Conservation (phyloP, 2,888 invertebrate genomes). For the Eupithecia abbreviata region DNA sequence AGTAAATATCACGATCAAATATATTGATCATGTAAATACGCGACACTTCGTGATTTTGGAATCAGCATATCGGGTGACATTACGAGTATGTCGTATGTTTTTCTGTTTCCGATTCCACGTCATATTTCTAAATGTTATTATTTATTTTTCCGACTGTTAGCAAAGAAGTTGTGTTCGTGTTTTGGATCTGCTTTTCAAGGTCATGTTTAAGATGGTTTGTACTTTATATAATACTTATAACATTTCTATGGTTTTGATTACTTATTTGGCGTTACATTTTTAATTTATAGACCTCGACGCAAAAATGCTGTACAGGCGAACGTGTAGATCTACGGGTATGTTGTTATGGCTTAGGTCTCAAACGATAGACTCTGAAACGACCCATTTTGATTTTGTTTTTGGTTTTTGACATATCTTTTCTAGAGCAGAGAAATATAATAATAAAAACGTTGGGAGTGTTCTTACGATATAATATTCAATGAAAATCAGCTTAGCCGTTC, state of each 20-base stretch:
- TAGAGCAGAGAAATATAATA: too few relatives aligned
- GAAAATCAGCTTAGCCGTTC: background rate
- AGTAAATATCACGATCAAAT: slow-evolving; percentile 66
- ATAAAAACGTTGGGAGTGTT: background rate
- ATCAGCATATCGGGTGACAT: slow-evolving; percentile 67
- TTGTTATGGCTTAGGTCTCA: background rate
- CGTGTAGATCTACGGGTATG: background rate
- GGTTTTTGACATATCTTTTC: too few relatives aligned
- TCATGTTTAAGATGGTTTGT: too few relatives aligned
- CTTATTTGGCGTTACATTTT: background rate
- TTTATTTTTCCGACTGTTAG: background rate
- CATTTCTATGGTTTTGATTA: background rate
- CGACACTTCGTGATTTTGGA: slow-evolving; percentile 69
- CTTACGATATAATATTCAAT: background rate
- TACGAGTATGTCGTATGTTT: slow-evolving; percentile 5
- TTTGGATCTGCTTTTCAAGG: background rate
- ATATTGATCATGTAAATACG: slow-evolving; percentile 59
- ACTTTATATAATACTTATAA: too few relatives aligned
- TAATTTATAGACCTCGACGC: background rate
- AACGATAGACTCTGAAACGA: too few relatives aligned
- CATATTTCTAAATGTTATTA: slow-evolving; percentile 27
- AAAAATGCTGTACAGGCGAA: background rate
- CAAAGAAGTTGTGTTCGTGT: background rate
- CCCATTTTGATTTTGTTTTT: background rate
- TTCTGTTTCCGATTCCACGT: slow-evolving; percentile 45